A percentile compares a stretch with the other conserved stretches of the same genome.
These are phyloP conservation scores for Ferrisia virgata DNA, from an alignment of 2,888 invertebrate genomes.

Conservation along the genomic window DNA sequence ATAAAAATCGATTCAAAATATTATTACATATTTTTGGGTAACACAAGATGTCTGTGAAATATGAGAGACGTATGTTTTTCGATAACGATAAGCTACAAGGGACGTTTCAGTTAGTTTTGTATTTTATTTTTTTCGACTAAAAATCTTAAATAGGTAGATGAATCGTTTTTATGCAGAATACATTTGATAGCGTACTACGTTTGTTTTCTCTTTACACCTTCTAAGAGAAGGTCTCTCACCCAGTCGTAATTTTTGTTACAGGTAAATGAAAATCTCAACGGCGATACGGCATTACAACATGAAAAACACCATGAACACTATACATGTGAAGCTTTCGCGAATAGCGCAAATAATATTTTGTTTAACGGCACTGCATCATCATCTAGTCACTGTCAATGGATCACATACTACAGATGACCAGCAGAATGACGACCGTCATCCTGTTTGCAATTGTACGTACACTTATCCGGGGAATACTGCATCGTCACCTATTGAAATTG, in stretches of 20 bases:
- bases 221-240: too few species aligned
- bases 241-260: not conserved
- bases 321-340: not conserved
- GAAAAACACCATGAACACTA: not conserved
- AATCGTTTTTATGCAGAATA: too few species aligned
- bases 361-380: not conserved
- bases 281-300: not conserved
- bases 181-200: not conserved
- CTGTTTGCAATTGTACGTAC: slow-evolving; percentile 7
- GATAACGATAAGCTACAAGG: not conserved
- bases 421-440: not conserved
- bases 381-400: not conserved
- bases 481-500: not conserved
- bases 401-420: not conserved
- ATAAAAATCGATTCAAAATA: too few species aligned
- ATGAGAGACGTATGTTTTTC: not conserved
- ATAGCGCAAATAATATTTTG: not conserved
- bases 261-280: not conserved
- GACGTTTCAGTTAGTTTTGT: not conserved
- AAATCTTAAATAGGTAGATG: not conserved
- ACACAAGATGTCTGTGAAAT: too few species aligned
- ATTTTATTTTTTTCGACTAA: not conserved
- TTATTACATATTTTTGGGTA: too few species aligned
- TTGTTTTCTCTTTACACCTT: too few species aligned
- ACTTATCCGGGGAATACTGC: not conserved